These are phyloP conservation scores for Heliopora coerulea DNA, from an alignment of 92 coral and sea anemone species.

Conservation along the genomic window DNA sequence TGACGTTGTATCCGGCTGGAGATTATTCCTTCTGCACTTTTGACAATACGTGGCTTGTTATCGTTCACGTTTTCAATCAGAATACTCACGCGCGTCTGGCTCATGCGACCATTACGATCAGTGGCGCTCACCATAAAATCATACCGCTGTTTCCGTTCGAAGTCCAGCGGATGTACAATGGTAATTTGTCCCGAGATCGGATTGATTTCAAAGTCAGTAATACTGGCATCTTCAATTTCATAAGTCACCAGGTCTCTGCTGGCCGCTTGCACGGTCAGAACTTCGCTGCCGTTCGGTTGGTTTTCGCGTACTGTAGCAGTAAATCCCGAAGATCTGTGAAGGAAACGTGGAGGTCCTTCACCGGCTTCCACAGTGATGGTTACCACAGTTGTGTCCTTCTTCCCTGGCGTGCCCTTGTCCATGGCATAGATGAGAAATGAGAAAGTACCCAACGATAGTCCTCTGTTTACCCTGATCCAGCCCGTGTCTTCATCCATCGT, in stretches of 20 bases:
- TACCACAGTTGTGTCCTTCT: conserved; percentile 59
- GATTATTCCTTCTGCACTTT: conserved; percentile 41
- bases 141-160: conserved; percentile 66
- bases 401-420: conserved; percentile 72
- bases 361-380: conserved; percentile 53
- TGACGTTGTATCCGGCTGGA: conserved; percentile 63
- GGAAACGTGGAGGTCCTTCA: conserved; percentile 83
- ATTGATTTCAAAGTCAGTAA: conserved; percentile 56
- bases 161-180: conserved; percentile 67
- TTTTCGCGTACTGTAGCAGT: conserved; percentile 65
- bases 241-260: conserved; percentile 77
- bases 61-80: conserved; percentile 77
- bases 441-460: conserved; percentile 2
- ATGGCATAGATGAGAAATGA: conserved; percentile 59
- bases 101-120: conserved; percentile 69
- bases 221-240: conserved; percentile 46
- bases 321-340: conserved; percentile 46
- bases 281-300: conserved; percentile 55
- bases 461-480: conserved; percentile 49
- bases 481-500: conserved; percentile 22
- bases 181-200: conserved; percentile 68
- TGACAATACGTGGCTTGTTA: conserved; percentile 65
- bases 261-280: conserved; percentile 61
- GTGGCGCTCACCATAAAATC: conserved; percentile 73
- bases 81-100: conserved; percentile 60